Evolutionary conservation across 2,113 vertebrate genomes (phyloP).

Genomic region (Planiliza haematocheilus): DNA sequence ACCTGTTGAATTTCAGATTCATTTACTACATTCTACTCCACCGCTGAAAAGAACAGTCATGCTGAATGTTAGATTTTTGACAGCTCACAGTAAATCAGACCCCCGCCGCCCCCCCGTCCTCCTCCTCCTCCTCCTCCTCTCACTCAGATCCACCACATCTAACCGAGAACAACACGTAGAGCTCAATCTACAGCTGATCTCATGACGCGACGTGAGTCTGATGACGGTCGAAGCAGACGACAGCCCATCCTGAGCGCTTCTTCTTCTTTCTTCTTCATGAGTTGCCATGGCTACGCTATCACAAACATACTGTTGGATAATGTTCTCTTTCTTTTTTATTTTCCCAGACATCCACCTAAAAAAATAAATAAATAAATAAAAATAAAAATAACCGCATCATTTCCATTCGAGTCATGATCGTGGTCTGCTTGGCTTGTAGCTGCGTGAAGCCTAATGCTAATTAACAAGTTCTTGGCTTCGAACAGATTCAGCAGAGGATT

Average conservation of each 20-base stretch:
- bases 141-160: too few species aligned
- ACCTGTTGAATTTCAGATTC: too few species aligned
- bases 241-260: not conserved
- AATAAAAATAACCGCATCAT: not conserved
- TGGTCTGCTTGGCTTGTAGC: not conserved
- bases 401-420: conserved; percentile 13
- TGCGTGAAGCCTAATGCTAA: not conserved
- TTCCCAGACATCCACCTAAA: not conserved
- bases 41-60: too few species aligned
- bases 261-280: conserved; percentile 22
- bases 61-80: too few species aligned
- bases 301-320: conserved; percentile 18
- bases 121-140: too few species aligned
- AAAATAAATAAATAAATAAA: not conserved
- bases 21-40: too few species aligned
- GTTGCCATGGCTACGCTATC: conserved; percentile 40
- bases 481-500: conserved; percentile 2
- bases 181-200: conserved; percentile 27
- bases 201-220: conserved; percentile 35
- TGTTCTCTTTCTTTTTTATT: not conserved
- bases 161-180: not conserved
- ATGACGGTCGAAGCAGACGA: not conserved
- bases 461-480: conserved; percentile 2
- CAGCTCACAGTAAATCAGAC: too few species aligned
- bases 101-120: too few species aligned